Base-by-base conservation (phyloP, 1,140 invertebrate genomes). In the Frieseomelitta varia region DNA sequence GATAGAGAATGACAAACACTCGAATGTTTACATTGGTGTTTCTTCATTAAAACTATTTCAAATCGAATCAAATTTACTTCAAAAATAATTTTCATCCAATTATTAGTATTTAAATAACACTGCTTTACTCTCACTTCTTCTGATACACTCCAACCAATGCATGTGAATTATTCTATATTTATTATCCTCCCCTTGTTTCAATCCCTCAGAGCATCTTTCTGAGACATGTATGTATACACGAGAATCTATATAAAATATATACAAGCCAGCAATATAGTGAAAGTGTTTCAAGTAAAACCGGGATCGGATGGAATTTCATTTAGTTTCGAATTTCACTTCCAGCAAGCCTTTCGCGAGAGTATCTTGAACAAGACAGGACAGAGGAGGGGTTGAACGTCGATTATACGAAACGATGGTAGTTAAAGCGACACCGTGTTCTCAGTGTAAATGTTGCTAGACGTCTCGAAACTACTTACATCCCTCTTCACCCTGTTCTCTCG, bases 381-480 rank as follows among this genome's bases (percentile, higher is more conserved):
- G 24, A n/a, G 55, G 55, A 15, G 34, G 39, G 24, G 21, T 21
- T 12, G 27, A 47, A n/a, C 47, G 65, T 83, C 81, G 84, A 85
- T 76, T 76, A 71, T 82, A 65, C 63, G 21, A n/a, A 12, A 30
- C 51, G 15, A 81, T 47, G 51, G 68, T 75, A 84, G 58, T 68
- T 68, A 74, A 72, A 67, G 63, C 65, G 77, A 86, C 85, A 84
- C 51, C 51, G 24, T 61, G 72, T 67, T 74, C 55, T 3, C 61
- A 53, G 68, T 78, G 85, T 68, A 81, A 88, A 87, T 77, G 76
- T 21, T 78, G 34, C 27, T 24, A 61, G 47, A 77, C 63, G 58
- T 80, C 76, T 81, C 87, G 27, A 81, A 85, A 85, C 77, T 88
- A 71, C 68, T 84, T 76, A 69, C 53, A 30, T 79, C 71, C 61